A percentile compares a stretch with the other conserved stretches of the same genome.
These are phyloP conservation scores for Herpailurus yagouaroundi DNA, from an alignment of 2,113 vertebrate species.

Conservation along the genomic window DNA sequence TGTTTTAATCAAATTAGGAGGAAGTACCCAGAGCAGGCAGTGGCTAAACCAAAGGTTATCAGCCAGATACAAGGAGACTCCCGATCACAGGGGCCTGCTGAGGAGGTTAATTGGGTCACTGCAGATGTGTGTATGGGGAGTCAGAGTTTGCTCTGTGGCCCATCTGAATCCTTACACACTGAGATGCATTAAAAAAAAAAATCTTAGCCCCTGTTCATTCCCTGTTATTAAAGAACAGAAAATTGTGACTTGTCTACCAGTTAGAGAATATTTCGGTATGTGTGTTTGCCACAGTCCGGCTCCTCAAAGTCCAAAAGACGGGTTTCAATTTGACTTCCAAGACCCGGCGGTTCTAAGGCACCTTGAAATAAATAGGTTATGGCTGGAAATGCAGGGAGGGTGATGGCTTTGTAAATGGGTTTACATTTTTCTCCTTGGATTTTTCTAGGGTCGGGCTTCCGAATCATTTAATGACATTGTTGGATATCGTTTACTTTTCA, in stretches of 20 bases:
- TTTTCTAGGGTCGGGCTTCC: conserved; percentile 70
- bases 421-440: conserved; percentile 67
- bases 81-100: accelerated
- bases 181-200: not conserved
- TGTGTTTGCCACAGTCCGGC: not conserved
- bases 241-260: not conserved
- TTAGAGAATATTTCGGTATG: not conserved
- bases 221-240: conserved; percentile 40
- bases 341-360: not conserved
- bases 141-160: not conserved
- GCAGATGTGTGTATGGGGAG: not conserved
- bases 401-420: conserved; percentile 62
- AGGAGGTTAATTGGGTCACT: not conserved
- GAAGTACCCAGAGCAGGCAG: conserved; percentile 38
- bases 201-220: not conserved
- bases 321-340: conserved; percentile 14
- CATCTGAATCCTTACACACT: not conserved
- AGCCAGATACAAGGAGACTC: not conserved
- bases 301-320: not conserved
- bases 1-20: not conserved
- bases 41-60: conserved; percentile 4
- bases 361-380: not conserved
- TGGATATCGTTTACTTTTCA: conserved; percentile 58
- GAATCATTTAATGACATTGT: conserved; percentile 51
- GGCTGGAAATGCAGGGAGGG: not conserved